Evolutionary conservation across 2,113 vertebrate genomes (phyloP), one percentile per base, ranked within the genome.

Genomic region (Verasper variegatus): DNA sequence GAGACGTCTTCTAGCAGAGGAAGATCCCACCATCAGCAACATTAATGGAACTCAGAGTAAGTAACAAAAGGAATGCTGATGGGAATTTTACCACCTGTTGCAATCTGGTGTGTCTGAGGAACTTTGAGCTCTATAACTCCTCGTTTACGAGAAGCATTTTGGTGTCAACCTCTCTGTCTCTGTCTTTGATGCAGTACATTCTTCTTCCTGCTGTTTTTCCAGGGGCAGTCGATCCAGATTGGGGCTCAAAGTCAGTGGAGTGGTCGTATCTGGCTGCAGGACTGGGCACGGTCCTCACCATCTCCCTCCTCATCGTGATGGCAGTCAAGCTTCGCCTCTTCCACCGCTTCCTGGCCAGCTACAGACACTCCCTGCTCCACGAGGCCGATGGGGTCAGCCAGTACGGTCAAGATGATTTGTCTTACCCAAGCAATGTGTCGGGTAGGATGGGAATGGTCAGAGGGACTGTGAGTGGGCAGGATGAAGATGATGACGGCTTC

Each of bases 401-500:
- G 82, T 92, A 90, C 3, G 87, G 93, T 21, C 85, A 76, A 15
- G 89, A 89, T 0, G 82, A 81, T 1, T 26, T 9, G 23, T 58
- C 78, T 0, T 82, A 78, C 56, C 87, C 91, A 0, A 71, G 23
- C 31, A 75, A 47, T 0, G 79, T 78, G 52, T 56, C 47, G 0
- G 80, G 85, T 2, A 75, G 83, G 24, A 61, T 87, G 57, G 77
- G 21, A 8, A 52, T 12, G 8, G 2, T 14, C 0, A 8, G 12
- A 26, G 47, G 61, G 54, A 60, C 0, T 59, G 59, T 6, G 49
- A 58, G 77, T 4, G 87, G 68, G 49, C 35, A 84, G 68, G 96
- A 97, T 10, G 96, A 98, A 0, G 97, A 98, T 0, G 93, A 95
- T 4, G 94, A 95, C 10, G 97, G 97, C 74, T 99, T 97, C 92